Conservation (phyloP, 2,888 invertebrate species). For the Phyllotreta striolata region DNA sequence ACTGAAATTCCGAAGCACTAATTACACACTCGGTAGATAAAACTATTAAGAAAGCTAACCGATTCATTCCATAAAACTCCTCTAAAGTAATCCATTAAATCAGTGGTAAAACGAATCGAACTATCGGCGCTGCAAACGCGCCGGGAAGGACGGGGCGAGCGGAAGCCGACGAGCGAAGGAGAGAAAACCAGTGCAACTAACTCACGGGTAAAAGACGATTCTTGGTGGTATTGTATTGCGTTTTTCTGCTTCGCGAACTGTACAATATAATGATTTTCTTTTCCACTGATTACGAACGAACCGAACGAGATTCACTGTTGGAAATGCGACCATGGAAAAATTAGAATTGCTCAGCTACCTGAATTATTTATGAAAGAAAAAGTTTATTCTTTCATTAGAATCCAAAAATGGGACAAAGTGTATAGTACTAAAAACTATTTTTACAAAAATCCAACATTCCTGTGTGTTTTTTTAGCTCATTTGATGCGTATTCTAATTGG, state of each 20-base stretch:
- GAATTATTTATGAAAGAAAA: too few species aligned
- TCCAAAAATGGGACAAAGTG: too few species aligned
- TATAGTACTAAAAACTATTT: too few species aligned
- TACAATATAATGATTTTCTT: conserved; percentile 27
- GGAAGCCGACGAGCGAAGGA: not conserved
- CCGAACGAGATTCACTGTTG: conserved; percentile 8
- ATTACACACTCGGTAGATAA: not conserved
- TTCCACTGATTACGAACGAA: conserved; percentile 23
- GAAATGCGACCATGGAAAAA: too few species aligned
- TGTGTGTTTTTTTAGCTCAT: too few species aligned
- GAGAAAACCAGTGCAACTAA: conserved; percentile 12
- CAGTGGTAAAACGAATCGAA: conserved; percentile 6
- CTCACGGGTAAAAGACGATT: conserved; percentile 16
- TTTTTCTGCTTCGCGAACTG: conserved; percentile 22
- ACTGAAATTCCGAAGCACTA: too few species aligned
- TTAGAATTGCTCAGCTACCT: too few species aligned
- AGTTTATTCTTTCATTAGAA: too few species aligned
- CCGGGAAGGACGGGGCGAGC: not conserved
- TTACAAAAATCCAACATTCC: too few species aligned
- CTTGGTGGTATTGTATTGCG: conserved; percentile 23
- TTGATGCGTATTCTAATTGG: too few species aligned
- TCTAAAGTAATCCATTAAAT: conserved; percentile 18
- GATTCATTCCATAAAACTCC: conserved; percentile 1
- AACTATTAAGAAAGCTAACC: not conserved
- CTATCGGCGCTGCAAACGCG: conserved; percentile 6